phyloP scores from a whole-genome alignment of 2,113 vertebrate species.

The Oreochromis aureus region DNA sequence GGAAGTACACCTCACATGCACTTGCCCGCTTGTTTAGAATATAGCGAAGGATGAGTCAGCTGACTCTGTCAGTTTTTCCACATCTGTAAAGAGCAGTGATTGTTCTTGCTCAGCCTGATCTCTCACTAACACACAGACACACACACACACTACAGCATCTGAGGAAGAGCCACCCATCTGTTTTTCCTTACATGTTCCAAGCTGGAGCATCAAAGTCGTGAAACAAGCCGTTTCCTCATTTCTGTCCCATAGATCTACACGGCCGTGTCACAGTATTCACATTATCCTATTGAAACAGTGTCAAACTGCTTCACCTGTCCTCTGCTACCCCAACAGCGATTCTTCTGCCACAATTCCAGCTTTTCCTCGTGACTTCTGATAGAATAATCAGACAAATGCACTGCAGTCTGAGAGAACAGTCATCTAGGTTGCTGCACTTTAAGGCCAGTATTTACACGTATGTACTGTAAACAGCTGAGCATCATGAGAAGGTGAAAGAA shows the following conservation, averaged over 20 bases:
- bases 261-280: neutral
- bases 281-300: rapidly evolving
- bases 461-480: neutral
- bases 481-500: neutral
- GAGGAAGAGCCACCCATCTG: neutral
- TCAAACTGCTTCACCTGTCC: too few relatives aligned
- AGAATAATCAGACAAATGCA: neutral
- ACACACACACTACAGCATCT: too few relatives aligned
- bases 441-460: neutral
- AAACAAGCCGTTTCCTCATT: neutral
- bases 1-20: neutral
- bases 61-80: neutral
- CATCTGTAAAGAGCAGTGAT: neutral
- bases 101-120: neutral
- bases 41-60: neutral
- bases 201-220: neutral
- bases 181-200: neutral
- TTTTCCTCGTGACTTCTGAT: rapidly evolving
- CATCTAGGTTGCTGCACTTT: too few relatives aligned
- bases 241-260: rapidly evolving
- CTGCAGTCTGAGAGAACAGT: neutral
- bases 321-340: neutral
- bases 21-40: neutral
- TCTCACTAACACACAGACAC: neutral
- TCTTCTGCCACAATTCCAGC: neutral